These are phyloP conservation scores for Pseudachorutes palmiensis DNA, from an alignment of 1,140 invertebrate species.

Conservation along the genomic window DNA sequence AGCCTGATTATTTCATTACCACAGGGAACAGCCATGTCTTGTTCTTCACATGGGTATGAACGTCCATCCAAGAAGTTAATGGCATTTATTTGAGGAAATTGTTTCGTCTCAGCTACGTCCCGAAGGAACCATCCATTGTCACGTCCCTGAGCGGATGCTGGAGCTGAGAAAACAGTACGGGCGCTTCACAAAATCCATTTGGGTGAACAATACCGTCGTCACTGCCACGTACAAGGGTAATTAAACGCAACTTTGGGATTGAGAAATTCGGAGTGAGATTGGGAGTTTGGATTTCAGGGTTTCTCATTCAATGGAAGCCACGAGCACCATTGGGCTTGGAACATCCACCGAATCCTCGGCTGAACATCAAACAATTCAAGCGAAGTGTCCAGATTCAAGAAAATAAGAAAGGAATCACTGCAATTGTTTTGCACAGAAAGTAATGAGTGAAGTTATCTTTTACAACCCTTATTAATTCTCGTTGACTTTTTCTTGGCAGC, in stretches of 20 bases:
- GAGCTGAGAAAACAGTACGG: conserved; percentile 16
- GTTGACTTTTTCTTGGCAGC: conserved; percentile 15
- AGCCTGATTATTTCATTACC: conserved; percentile 27
- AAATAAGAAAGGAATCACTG: conserved; percentile 19
- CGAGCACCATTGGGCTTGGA: conserved; percentile 19
- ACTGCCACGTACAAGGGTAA: conserved; percentile 26
- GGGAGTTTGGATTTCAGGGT: conserved; percentile 16
- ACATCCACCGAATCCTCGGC: conserved; percentile 21
- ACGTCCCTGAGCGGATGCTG: conserved; percentile 14
- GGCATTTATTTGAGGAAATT: no score
- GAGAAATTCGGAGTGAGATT: background rate
- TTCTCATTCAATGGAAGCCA: conserved; percentile 24
- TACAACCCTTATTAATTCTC: background rate
- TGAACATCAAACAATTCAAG: conserved; percentile 29
- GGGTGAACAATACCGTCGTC: conserved; percentile 24
- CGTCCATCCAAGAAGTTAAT: background rate
- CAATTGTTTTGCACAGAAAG: conserved; percentile 21
- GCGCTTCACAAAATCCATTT: conserved; percentile 26
- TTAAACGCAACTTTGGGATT: background rate
- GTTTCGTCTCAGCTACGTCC: no score
- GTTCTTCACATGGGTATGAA: conserved; percentile 28
- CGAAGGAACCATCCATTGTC: no score
- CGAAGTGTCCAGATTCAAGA: conserved; percentile 24
- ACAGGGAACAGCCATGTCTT: conserved; percentile 21
- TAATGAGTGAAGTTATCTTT: conserved; percentile 10